A percentile compares a stretch with the other conserved stretches of the same genome.
Conservation (phyloP, 2,113 vertebrate genomes). For the Prunella himalayana region DNA sequence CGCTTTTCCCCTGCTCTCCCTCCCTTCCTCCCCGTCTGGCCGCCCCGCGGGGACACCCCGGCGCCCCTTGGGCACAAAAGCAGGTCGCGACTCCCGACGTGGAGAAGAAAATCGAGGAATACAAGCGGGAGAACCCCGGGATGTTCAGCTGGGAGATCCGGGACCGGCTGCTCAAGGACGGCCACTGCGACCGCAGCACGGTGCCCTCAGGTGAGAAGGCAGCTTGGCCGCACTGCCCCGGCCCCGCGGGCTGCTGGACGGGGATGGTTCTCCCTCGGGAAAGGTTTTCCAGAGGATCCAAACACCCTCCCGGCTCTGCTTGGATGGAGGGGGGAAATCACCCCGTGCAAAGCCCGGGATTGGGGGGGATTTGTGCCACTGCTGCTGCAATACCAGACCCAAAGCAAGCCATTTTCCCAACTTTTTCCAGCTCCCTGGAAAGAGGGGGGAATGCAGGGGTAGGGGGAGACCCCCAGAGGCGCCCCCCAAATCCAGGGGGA, state of each 20-base stretch:
- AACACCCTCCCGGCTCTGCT: not conserved
- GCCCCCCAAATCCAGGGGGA: not conserved
- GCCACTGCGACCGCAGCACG: slow-evolving; percentile 95
- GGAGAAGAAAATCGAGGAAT: slow-evolving; percentile 98
- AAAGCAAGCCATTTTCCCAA: not conserved
- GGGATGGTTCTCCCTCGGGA: fast-evolving
- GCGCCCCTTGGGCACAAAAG: slow-evolving; percentile 77
- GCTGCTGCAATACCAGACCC: not conserved
- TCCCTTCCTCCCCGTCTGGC: not conserved
- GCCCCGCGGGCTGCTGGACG: not conserved
- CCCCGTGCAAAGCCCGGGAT: not conserved
- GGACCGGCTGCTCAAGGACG: slow-evolving; percentile 95
- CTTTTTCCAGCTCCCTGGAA: not conserved
- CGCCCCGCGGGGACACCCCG: not conserved
- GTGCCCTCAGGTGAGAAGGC: slow-evolving; percentile 98
- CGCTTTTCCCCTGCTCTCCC: not conserved
- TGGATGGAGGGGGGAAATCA: not conserved
- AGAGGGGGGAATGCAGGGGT: fast-evolving
- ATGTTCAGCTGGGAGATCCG: slow-evolving; percentile 99
- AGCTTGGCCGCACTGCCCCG: not conserved
- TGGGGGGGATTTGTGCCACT: fast-evolving
- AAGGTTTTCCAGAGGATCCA: not conserved
- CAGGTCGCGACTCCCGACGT: slow-evolving; percentile 99
- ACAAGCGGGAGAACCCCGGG: slow-evolving; percentile 94
- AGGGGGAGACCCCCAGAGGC: fast-evolving